phyloP scores from a whole-genome alignment of 2,888 invertebrate genomes.

The Sepiola atlantica region DNA sequence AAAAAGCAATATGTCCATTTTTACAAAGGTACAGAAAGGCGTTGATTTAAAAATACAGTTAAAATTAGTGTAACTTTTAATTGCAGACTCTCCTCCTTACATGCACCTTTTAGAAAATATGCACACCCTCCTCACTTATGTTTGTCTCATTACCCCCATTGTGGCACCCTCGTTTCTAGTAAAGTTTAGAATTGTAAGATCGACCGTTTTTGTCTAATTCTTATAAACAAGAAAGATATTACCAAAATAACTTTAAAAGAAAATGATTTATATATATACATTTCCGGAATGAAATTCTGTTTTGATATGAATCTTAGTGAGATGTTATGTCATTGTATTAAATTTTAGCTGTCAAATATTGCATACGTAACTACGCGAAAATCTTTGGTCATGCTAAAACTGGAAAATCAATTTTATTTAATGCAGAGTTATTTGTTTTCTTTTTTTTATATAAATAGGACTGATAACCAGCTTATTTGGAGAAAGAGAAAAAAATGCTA shows the following conservation, averaged over 20 bases:
- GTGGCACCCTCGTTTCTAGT: neutral
- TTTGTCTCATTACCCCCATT: neutral
- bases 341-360: neutral
- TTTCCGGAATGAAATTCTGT: neutral
- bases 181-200: neutral
- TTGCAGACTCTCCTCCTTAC: neutral
- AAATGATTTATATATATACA: neutral
- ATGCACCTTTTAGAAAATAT: neutral
- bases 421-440: neutral
- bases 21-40: conserved; percentile 32
- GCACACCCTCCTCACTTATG: neutral
- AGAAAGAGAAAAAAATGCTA: neutral
- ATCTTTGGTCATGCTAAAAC: neutral
- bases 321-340: neutral
- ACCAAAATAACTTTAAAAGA: neutral
- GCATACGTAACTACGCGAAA: neutral
- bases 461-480: neutral
- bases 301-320: neutral
- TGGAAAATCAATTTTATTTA: neutral
- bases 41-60: conserved; percentile 24
- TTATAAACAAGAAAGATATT: neutral
- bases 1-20: conserved; percentile 32
- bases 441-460: neutral
- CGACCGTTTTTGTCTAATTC: neutral
- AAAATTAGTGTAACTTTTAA: conserved; percentile 14